Percentiles rank a stretch among this genome's conserved stretches.
Evolutionary conservation across 1,140 invertebrate species (phyloP).

Genomic region (Mycetomoellerius zeteki): DNA sequence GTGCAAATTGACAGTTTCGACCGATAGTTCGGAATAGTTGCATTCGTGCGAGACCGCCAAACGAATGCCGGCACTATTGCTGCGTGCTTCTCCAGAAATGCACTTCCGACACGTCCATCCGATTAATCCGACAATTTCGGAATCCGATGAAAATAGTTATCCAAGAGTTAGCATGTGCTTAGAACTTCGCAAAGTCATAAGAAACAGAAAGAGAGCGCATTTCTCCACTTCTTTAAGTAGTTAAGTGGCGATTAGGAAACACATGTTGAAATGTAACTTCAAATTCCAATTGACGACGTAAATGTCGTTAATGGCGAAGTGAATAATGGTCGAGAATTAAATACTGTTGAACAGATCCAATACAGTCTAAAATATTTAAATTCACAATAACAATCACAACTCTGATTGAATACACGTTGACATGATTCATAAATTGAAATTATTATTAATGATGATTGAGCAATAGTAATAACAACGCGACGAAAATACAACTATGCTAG

Average conservation of each 20-base stretch:
- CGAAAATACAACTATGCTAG: background rate
- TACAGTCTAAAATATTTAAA: background rate
- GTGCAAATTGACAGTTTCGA: slow-evolving; percentile 75
- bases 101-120: slow-evolving; percentile 78
- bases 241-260: background rate
- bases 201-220: background rate
- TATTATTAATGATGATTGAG: background rate
- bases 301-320: background rate
- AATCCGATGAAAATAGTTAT: slow-evolving; percentile 76
- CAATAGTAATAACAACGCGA: background rate
- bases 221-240: background rate
- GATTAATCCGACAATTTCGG: slow-evolving; percentile 78
- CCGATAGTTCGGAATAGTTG: slow-evolving; percentile 74
- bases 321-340: background rate
- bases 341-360: background rate
- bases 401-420: background rate
- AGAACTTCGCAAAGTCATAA: background rate
- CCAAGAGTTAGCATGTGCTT: slow-evolving; percentile 66
- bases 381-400: background rate
- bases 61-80: slow-evolving; percentile 73
- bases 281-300: background rate
- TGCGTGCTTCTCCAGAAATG: slow-evolving; percentile 74
- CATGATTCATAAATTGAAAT: background rate
- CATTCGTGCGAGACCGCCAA: slow-evolving; percentile 72
- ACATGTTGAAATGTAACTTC: background rate